Base-by-base conservation (phyloP, 1,140 invertebrate species). In the Drosophila oshimai region DNA sequence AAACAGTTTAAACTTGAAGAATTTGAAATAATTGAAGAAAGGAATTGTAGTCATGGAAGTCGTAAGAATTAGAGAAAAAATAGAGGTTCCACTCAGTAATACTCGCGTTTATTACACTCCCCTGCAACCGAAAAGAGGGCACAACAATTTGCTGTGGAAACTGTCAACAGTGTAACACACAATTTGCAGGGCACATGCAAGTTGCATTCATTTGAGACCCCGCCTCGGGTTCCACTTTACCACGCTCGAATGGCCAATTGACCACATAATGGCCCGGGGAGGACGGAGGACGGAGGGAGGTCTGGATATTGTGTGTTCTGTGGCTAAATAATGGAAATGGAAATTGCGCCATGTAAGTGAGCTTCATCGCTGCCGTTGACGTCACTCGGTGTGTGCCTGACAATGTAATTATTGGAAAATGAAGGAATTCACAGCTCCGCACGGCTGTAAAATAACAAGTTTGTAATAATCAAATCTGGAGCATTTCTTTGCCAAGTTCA, bases 231-330 rank as follows among this genome's bases (percentile, higher is more conserved):
- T 65, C 36, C 51, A 31, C 34, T 18, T 31, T 26, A 2, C 41
- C 61, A 24, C 26, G 62, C 62, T 65, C 58, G 20, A 65, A 28
- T 50, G 62, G 62, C 0, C 60, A 64, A 64, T 65, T 65, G 64
- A 47, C 61, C 31, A 29, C 61, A 64, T 37, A 49, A 65, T 49
- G 4, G 13, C 13, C 10, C 2, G 12, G 26, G 12, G 4, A 6
- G 18, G 7, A 4, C 5, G 20, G 20, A 5, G 20, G 17, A 13
- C n/a, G n/a, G 10, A 10, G 28, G 3, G 1, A 13, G 20, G 10
- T 10, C 20, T 24, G 13, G 22, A 15, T 15, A 26, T 6, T n/a
- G 58, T 28, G 15, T 12, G 4, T 18, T 13, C 9, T 13, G 42
- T 4, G 51, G 28, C 22, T 37, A 10, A 50, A 20, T 39, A 65